phyloP scores from a whole-genome alignment of 2,797 vertebrate genomes.

The Geotrypetes seraphini region DNA sequence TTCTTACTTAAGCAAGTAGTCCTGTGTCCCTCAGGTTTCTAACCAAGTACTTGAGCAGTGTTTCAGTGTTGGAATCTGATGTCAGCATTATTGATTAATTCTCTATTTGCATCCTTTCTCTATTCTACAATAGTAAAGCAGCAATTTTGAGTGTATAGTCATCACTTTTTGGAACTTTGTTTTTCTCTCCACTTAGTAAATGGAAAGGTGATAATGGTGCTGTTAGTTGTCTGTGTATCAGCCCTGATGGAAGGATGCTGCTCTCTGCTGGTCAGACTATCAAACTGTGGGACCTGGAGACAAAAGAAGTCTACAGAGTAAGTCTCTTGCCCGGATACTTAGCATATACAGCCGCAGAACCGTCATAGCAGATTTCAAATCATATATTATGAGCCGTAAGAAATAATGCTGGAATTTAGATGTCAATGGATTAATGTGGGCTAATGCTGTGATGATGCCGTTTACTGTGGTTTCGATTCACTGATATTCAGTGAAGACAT shows the following conservation, averaged over 20 bases:
- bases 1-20: no score
- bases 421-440: constrained; percentile 11
- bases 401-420: no score
- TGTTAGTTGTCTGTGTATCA: constrained; percentile 82
- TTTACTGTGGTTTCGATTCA: constrained; percentile 43
- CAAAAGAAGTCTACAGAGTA: constrained; percentile 93
- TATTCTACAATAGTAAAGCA: no score
- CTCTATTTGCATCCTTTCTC: no score
- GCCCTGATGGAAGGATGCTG: constrained; percentile 90
- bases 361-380: no score
- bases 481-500: constrained; percentile 45
- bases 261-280: constrained; percentile 88
- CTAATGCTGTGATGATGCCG: constrained; percentile 36
- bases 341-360: background rate
- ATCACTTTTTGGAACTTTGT: background rate
- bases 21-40: no score
- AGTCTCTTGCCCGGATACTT: no score
- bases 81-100: no score
- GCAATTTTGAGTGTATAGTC: no score
- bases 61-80: no score
- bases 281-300: constrained; percentile 96
- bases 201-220: constrained; percentile 91
- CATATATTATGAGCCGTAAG: no score
- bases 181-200: constrained; percentile 60
- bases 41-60: no score